Percentiles rank a stretch among this genome's conserved stretches.
Conservation (phyloP, 2,113 vertebrate species). For the Tapirus terrestris region DNA sequence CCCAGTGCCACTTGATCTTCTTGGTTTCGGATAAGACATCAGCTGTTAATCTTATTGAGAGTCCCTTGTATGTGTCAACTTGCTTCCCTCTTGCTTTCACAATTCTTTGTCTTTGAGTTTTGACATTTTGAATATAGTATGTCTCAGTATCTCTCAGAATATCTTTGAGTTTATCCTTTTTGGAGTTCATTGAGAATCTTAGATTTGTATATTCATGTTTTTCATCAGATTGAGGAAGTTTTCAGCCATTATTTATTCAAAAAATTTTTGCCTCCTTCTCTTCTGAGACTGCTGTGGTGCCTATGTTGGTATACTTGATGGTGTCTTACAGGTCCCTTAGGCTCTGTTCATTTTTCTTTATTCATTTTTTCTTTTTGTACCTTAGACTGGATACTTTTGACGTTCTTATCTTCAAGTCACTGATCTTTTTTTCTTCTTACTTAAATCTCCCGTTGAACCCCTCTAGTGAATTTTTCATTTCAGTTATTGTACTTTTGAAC, state of each 20-base stretch:
- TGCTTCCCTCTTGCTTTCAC: not conserved
- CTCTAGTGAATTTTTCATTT: slow-evolving; percentile 5
- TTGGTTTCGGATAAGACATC: not conserved
- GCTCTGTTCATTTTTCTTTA: not conserved
- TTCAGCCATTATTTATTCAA: not conserved
- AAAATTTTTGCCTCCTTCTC: not conserved
- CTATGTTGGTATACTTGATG: not conserved
- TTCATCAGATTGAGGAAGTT: not conserved
- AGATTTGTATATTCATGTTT: not conserved
- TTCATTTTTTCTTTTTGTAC: not conserved
- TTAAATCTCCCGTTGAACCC: not conserved
- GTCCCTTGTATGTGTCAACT: not conserved
- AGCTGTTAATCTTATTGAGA: not conserved
- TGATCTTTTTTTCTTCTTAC: not conserved
- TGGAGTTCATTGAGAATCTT: not conserved
- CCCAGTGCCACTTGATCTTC: not conserved
- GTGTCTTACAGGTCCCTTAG: not conserved
- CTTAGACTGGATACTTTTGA: not conserved
- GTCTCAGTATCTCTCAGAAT: not conserved
- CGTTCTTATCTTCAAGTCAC: not conserved
- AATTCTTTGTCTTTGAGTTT: not conserved
- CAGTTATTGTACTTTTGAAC: not conserved
- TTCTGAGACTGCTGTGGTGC: not conserved
- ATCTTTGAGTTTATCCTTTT: slow-evolving; percentile 31
- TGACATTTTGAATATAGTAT: not conserved